Evolutionary conservation across 2,797 vertebrate species (phyloP), one percentile per base, ranked within the genome.

Genomic region (Anguilla anguilla): DNA sequence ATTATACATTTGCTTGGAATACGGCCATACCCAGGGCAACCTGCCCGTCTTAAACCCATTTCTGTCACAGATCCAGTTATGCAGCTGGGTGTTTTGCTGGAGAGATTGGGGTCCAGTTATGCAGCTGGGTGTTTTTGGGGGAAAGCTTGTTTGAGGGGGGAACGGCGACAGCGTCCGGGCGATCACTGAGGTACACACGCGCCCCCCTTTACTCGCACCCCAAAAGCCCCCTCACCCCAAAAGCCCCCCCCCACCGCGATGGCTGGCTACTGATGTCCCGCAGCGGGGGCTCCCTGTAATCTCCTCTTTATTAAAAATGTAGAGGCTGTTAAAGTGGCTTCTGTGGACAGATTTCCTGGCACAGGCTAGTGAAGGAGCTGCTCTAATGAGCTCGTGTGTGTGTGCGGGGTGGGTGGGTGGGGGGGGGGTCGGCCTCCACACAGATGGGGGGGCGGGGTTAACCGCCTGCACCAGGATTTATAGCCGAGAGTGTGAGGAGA

Each of bases 261-360:
- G n/a, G n/a, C 64, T 25, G 7, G n/a, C 64, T n/a, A 69, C 64
- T 69, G 64, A 28, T 69, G 35, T 35, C 35, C 35, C 35, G 35
- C 69, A 31, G 69, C n/a, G 69, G 69, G 69, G 6, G n/a, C 17
- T 46, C 74, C 25, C 74, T 19, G 17, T 17, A 31, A 43, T 39
- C 74, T 35, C 10, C 22, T 35, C 74, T 13, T 35, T 46, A 79
- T 79, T 79, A 79, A 79, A 79, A 79, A 79, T 79, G 74, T 46
- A 79, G 31, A 43, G 74, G 39, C 17, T 43, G 74, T 79, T 79
- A 79, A 6, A 6, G 35, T 39, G 3, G 6, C 35, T 79, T 39
- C 39, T 39, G 13, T 43, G 35, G 35, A 79, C 74, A 79, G 35
- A 79, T 19, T 46, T 43, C 31, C 31, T 79, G 74, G 74, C 74